A percentile compares a stretch with the other conserved stretches of the same genome.
phyloP scores from a whole-genome alignment of 2,113 vertebrate genomes.

The Terrapene triunguis region DNA sequence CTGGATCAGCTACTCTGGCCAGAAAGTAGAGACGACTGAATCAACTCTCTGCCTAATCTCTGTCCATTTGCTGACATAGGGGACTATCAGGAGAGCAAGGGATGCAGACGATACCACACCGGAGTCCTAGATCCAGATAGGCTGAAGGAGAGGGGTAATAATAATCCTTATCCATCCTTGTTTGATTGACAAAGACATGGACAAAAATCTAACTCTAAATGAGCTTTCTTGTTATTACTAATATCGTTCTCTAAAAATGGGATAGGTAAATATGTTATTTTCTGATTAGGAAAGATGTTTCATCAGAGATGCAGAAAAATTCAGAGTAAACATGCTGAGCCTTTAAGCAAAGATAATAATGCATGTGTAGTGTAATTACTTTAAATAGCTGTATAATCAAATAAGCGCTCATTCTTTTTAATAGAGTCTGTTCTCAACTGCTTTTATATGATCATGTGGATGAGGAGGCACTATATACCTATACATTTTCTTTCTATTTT shows the following conservation, averaged over 20 bases:
- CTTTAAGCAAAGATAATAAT: constrained; percentile 37
- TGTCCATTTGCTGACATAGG: not conserved
- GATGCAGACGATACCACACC: not conserved
- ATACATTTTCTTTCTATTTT: not conserved
- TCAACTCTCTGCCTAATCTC: not conserved
- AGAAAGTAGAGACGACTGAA: not conserved
- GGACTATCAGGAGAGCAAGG: not conserved
- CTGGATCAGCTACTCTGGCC: not conserved
- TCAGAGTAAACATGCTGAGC: constrained; percentile 39
- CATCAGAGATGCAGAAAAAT: not conserved
- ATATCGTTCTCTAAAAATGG: not conserved
- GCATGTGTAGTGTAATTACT: constrained; percentile 21
- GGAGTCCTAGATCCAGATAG: not conserved
- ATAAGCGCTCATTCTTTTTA: not conserved
- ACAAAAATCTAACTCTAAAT: not conserved
- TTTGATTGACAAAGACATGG: not conserved
- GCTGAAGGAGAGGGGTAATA: not conserved
- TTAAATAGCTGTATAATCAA: constrained; percentile 50
- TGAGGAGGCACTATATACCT: not conserved
- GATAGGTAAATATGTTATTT: constrained; percentile 40
- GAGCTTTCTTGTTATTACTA: not conserved
- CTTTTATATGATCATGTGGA: not conserved
- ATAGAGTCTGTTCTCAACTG: constrained; percentile 6
- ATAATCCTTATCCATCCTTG: not conserved
- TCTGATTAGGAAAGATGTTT: constrained; percentile 33